Percentiles rank a stretch among this genome's conserved stretches.
Evolutionary conservation across 1,140 invertebrate genomes (phyloP).

Genomic region (Trichomalopsis sarcophagae): DNA sequence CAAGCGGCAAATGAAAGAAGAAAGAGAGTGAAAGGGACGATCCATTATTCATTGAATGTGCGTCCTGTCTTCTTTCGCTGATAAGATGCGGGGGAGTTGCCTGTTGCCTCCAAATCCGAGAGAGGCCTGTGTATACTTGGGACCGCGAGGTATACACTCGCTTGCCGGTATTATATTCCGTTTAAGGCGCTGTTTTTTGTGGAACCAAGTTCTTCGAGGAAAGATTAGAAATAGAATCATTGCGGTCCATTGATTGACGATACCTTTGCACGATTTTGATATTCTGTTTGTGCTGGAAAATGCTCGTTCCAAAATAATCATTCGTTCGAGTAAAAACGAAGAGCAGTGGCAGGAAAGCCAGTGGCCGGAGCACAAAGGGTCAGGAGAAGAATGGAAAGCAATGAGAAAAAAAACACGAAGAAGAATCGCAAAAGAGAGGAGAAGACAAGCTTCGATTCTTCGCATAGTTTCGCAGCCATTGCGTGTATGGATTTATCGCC

Average conservation of each 20-base stretch:
- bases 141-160: too few species aligned
- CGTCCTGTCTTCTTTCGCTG: conserved; percentile 10
- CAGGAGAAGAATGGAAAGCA: conserved; percentile 26
- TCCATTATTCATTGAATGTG: conserved; percentile 71
- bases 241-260: too few species aligned
- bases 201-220: too few species aligned
- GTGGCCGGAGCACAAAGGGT: background rate
- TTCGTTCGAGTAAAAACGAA: background rate
- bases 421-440: conserved; percentile 13
- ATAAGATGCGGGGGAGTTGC: background rate
- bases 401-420: background rate
- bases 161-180: too few species aligned
- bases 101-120: background rate
- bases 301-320: background rate
- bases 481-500: conserved; percentile 42
- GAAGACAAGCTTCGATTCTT: conserved; percentile 31
- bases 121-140: too few species aligned
- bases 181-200: too few species aligned
- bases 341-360: background rate
- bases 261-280: too few species aligned
- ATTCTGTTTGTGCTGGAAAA: too few species aligned
- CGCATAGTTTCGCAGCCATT: conserved; percentile 40
- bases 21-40: conserved; percentile 51
- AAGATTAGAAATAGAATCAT: too few species aligned
- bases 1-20: conserved; percentile 21